Conservation (phyloP, 1,140 invertebrate species). For the Babylonia areolata region DNA sequence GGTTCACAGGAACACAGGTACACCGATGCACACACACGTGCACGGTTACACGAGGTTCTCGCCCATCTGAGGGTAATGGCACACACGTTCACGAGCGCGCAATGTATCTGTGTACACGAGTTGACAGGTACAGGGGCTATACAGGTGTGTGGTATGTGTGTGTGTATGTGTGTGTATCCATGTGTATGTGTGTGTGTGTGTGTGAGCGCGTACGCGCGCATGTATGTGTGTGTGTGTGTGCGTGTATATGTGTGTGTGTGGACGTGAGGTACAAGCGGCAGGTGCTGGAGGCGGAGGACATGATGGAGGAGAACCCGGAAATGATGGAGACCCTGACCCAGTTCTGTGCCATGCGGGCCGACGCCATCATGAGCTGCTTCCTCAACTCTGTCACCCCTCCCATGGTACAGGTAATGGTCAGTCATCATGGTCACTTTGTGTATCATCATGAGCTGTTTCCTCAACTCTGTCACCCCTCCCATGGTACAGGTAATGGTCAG, state of each 20-base stretch:
- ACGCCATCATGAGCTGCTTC: slow-evolving; percentile 1
- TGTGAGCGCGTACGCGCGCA: not conserved
- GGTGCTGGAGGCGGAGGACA: not conserved
- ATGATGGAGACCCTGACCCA: not conserved
- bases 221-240: not conserved
- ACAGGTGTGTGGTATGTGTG: not conserved
- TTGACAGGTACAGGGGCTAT: too few relatives aligned
- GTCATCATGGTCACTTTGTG: not conserved
- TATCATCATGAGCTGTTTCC: not conserved
- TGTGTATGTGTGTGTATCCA: too few relatives aligned
- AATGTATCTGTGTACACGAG: not conserved
- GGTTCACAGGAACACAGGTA: too few relatives aligned
- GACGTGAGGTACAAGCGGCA: not conserved
- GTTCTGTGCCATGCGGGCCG: not conserved
- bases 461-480: not conserved
- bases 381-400: not conserved
- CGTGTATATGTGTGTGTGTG: not conserved
- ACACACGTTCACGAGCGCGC: not conserved
- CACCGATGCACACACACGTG: too few relatives aligned
- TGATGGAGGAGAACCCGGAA: not conserved
- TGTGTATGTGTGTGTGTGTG: not conserved
- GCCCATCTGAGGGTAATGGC: not conserved
- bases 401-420: not conserved
- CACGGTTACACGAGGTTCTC: too few relatives aligned
- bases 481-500: not conserved